Conservation (phyloP, 2,113 vertebrate genomes). For the Puma concolor region DNA sequence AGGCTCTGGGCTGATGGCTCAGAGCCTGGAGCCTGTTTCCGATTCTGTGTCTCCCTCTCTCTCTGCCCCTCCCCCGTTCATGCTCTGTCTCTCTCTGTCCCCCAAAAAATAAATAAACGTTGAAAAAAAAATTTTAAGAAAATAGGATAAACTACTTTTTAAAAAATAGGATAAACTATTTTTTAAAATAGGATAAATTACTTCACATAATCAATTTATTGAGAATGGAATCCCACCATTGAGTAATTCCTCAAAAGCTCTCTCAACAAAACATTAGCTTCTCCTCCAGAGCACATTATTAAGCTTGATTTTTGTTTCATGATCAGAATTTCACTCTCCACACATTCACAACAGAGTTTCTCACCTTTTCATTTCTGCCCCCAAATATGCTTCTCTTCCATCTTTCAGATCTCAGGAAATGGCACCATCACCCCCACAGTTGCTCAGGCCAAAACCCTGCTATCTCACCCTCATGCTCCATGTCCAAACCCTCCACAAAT, state of each 20-base stretch:
- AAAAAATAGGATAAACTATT: neutral
- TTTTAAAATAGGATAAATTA: conserved; percentile 12
- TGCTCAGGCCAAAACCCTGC: neutral
- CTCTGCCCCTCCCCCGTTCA: too few species aligned
- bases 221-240: neutral
- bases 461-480: neutral
- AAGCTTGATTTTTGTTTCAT: neutral
- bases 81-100: too few species aligned
- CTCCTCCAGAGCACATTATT: neutral
- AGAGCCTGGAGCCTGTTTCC: too few species aligned
- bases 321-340: neutral
- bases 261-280: neutral
- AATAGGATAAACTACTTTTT: neutral
- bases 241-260: neutral
- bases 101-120: too few species aligned
- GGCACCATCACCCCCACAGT: neutral
- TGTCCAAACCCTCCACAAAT: neutral
- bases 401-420: neutral
- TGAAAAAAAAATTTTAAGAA: too few species aligned
- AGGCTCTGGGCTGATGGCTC: too few species aligned
- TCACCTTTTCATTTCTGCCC: neutral
- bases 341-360: neutral
- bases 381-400: neutral
- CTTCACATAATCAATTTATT: neutral
- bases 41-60: too few species aligned